Percentiles rank a stretch among this genome's conserved stretches.
phyloP scores from a whole-genome alignment of 2,113 vertebrate genomes.

The Malaclemys terrapin region DNA sequence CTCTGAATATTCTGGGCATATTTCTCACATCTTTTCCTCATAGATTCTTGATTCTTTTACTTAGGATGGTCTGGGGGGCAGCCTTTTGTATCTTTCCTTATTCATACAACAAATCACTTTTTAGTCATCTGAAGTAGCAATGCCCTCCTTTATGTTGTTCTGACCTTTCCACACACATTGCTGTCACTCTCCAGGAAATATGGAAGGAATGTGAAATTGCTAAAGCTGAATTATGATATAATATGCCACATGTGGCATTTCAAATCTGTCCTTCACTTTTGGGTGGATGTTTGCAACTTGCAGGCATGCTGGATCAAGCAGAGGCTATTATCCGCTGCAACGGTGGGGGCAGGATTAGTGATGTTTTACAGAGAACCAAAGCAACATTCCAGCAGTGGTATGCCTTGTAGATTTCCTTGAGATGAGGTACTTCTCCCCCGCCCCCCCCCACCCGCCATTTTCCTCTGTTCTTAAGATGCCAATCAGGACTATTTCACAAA shows the following conservation, averaged over 20 bases:
- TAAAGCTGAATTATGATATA: not conserved
- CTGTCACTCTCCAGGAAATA: not conserved
- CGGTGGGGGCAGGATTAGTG: no score
- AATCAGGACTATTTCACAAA: fast-evolving
- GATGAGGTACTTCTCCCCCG: fast-evolving
- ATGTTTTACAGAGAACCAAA: not conserved
- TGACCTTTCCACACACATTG: not conserved
- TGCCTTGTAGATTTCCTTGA: not conserved
- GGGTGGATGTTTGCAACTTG: not conserved
- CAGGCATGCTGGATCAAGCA: not conserved
- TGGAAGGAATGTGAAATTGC: not conserved
- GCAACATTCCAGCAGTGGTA: not conserved
- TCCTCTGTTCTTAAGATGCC: not conserved
- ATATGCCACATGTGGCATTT: not conserved
- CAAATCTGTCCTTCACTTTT: not conserved
- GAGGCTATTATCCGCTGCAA: not conserved
- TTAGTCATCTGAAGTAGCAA: not conserved
- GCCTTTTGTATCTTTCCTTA: not conserved
- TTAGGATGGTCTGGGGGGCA: not conserved
- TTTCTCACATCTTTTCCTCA: not conserved
- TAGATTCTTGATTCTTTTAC: not conserved
- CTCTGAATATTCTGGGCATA: not conserved
- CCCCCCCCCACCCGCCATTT: fast-evolving
- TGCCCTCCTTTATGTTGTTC: not conserved
- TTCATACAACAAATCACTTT: not conserved